Evolutionary conservation across 2,113 vertebrate genomes (phyloP).

Genomic region (Beaufortia kweichowensis): DNA sequence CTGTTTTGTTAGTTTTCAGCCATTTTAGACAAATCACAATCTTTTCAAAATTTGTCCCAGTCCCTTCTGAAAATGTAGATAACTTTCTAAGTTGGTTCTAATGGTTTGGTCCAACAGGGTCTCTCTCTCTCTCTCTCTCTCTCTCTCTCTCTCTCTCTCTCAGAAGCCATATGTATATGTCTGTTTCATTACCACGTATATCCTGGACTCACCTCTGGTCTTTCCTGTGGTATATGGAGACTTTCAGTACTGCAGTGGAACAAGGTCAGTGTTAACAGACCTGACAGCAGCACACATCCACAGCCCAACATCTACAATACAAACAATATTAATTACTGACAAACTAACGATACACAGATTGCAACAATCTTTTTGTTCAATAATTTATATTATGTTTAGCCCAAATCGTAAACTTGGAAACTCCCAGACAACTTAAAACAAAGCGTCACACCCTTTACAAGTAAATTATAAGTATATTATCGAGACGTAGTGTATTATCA

Average conservation of each 20-base stretch:
- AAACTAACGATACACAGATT: too few species aligned
- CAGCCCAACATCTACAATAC: conserved; percentile 57
- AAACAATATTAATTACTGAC: conserved; percentile 1
- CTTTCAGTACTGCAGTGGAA: conserved; percentile 53
- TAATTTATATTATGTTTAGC: too few species aligned
- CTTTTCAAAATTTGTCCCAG: neutral
- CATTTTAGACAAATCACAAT: neutral
- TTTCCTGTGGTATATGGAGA: conserved; percentile 43
- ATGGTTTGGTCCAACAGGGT: too few species aligned
- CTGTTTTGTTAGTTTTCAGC: neutral
- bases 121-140: too few species aligned
- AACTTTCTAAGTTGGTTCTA: too few species aligned
- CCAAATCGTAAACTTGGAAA: too few species aligned
- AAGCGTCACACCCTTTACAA: too few species aligned
- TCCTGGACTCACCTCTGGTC: conserved; percentile 49
- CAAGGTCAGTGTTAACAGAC: conserved; percentile 54
- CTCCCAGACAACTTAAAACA: too few species aligned
- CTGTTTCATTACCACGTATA: neutral
- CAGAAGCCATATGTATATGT: too few species aligned
- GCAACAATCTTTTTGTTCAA: too few species aligned
- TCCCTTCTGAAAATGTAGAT: neutral
- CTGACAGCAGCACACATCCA: conserved; percentile 51
- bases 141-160: too few species aligned
- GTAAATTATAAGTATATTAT: too few species aligned
- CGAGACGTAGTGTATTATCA: conserved; percentile 14